Evolutionary conservation across 2,888 invertebrate genomes (phyloP).

Genomic region (Erpobdella octoculata): DNA sequence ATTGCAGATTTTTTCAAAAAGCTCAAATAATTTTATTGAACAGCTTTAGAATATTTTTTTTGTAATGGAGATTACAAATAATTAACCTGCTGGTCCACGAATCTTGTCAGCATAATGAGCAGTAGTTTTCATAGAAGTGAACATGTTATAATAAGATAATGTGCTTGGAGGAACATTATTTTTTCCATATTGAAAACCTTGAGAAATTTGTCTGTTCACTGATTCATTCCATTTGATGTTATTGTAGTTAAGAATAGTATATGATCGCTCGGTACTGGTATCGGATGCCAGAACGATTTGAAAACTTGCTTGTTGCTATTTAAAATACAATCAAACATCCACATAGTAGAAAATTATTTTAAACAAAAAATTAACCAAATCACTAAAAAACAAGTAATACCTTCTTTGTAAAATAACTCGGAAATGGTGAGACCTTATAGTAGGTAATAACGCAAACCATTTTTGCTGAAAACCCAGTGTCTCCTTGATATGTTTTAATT

Average conservation of each 20-base stretch:
- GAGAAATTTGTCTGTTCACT: not conserved
- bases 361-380: no score
- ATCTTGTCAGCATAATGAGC: not conserved
- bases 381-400: no score
- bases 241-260: conserved; percentile 26
- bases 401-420: no score
- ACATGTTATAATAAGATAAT: not conserved
- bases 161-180: not conserved
- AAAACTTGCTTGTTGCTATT: conserved; percentile 19
- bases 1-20: not conserved
- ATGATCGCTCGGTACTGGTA: not conserved
- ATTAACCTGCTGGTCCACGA: not conserved
- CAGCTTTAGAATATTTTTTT: no score
- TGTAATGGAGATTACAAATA: not conserved
- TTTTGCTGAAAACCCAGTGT: conserved; percentile 16
- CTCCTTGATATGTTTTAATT: not conserved
- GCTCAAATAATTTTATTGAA: no score
- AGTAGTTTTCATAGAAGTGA: not conserved
- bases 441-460: conserved; percentile 25
- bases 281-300: conserved; percentile 26
- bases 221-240: conserved; percentile 18
- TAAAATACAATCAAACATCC: not conserved
- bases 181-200: conserved; percentile 21
- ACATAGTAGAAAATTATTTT: no score
- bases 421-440: conserved; percentile 23